Base-by-base conservation (phyloP, 1,140 invertebrate genomes). In the Drosophila trapezifrons region DNA sequence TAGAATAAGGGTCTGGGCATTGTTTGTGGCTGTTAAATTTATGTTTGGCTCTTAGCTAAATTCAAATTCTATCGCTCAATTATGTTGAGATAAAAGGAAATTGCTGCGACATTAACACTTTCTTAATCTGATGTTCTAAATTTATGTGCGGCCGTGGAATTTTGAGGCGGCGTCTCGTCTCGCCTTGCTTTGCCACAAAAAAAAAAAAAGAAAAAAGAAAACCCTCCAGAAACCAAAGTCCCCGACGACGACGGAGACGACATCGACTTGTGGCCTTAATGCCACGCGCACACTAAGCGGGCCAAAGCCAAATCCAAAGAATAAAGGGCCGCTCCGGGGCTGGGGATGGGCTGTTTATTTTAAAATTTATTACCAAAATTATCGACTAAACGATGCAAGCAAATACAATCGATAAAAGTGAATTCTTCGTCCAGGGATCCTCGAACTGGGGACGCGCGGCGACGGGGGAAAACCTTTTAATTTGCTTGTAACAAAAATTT, bases 301-400 rank as follows among this genome's bases (percentile, higher is more conserved):
- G 40, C 62, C 63, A 77, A 78, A 64, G 45, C 67, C 59, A 76
- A 78, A 78, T 60, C 15, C 49, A 73, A 55, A 74, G 46, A 22
- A 32, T 42, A 57, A 57, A 70, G 25, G 58, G 35, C 55, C 70
- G 37, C 37, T 40, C 49, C 18, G n/a, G 17, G 40, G 9, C 55
- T 29, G 15, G 35, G 38, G 17, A 10, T 15, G 58, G 72, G 71
- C 85, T 89, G 84, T 89, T 89, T 89, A 89, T 84, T 89, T 87
- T 89, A 84, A 91, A 91, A 91, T 91, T 91, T 91, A 91, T 91
- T 85, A 91, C 89, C 80, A 86, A 91, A 91, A 91, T 91, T 91
- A 91, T 91, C 89, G 89, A 91, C 89, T 91, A 91, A 91, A 91
- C 89, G 89, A 85, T 91, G 90, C 89, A 91, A 90, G 89, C 89